Percentiles rank a stretch among this genome's conserved stretches.
Evolutionary conservation across 1,140 invertebrate genomes (phyloP).

Genomic region (Heterodera schachtii): DNA sequence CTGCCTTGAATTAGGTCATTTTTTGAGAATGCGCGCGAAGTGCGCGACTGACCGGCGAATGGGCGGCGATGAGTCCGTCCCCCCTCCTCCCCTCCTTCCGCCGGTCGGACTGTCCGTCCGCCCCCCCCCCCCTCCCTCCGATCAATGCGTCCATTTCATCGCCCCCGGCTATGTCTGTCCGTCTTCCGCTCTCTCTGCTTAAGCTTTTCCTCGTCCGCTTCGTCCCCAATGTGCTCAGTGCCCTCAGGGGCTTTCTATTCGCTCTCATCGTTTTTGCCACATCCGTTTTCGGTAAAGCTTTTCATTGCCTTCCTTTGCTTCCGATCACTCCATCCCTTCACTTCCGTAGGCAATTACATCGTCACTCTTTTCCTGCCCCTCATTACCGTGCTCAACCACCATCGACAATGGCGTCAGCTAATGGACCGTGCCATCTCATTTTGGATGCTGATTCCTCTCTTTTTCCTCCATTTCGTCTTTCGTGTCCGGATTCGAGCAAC

Average conservation of each 20-base stretch:
- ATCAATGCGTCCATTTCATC: not conserved
- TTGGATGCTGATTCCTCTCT: slow-evolving; percentile 61
- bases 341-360: slow-evolving; percentile 45
- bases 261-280: slow-evolving; percentile 50
- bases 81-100: not conserved
- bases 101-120: not conserved
- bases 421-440: slow-evolving; percentile 61
- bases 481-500: slow-evolving; percentile 76
- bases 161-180: not conserved
- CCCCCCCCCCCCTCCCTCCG: not conserved
- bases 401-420: slow-evolving; percentile 52
- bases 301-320: not conserved
- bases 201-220: not conserved
- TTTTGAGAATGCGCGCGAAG: not conserved
- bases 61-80: not conserved
- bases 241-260: slow-evolving; percentile 55
- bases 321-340: not conserved
- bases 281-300: slow-evolving; percentile 51
- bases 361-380: slow-evolving; percentile 56
- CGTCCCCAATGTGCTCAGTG: slow-evolving; percentile 29
- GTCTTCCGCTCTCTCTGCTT: not conserved
- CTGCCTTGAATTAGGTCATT: no score
- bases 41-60: not conserved
- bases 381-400: slow-evolving; percentile 50
- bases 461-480: slow-evolving; percentile 73